Conservation (phyloP, 2,113 vertebrate species). For the Brachypodius melanocephalos region DNA sequence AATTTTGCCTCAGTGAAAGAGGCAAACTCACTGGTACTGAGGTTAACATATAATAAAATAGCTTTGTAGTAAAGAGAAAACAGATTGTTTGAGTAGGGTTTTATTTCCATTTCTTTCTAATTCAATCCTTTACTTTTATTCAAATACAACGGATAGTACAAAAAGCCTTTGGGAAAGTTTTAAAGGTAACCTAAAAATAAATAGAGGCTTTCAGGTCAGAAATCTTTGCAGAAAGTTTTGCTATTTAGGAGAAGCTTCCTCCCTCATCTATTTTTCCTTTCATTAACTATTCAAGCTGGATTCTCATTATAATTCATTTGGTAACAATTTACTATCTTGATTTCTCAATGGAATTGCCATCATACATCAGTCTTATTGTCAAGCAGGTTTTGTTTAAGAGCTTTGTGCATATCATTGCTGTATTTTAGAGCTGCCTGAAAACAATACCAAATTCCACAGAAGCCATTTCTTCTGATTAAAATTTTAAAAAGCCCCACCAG, state of each 20-base stretch:
- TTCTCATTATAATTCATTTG: neutral
- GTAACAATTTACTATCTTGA: slow-evolving; percentile 1
- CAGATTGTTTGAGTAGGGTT: neutral
- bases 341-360: slow-evolving; percentile 23
- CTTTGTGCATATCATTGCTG: neutral
- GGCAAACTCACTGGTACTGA: neutral
- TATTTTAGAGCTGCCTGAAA: neutral
- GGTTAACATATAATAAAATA: neutral
- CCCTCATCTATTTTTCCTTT: neutral
- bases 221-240: neutral
- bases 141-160: neutral
- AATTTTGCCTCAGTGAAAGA: neutral
- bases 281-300: neutral
- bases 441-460: neutral
- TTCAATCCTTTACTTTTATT: neutral
- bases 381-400: neutral
- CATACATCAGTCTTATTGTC: neutral
- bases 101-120: neutral
- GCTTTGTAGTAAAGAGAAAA: neutral
- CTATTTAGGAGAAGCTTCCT: neutral
- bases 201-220: neutral
- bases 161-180: neutral
- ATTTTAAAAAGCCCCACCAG: fast-evolving
- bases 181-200: neutral
- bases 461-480: neutral